Evolutionary conservation across 2,113 vertebrate species (phyloP).

Genomic region (Caranx melampygus): DNA sequence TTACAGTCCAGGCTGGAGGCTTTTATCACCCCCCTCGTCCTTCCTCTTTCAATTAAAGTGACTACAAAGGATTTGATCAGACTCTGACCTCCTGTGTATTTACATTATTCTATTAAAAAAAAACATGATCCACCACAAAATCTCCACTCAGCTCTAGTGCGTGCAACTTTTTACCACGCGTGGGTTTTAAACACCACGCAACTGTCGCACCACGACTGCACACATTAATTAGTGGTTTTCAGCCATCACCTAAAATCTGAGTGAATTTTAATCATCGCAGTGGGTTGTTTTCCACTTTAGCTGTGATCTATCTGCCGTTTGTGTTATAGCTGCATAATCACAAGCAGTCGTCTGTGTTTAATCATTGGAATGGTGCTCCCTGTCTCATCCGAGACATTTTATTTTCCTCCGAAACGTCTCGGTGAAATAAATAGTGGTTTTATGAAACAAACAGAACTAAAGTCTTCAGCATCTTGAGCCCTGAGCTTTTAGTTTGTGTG

Average conservation of each 20-base stretch:
- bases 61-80: not conserved
- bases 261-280: not conserved
- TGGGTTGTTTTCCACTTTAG: not conserved
- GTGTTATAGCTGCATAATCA: not conserved
- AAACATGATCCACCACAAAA: conserved; percentile 8
- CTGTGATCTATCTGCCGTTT: not conserved
- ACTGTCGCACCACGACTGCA: not conserved
- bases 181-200: not conserved
- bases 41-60: conserved; percentile 1
- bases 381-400: not conserved
- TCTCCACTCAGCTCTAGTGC: not conserved
- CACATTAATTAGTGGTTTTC: not conserved
- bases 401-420: not conserved
- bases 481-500: not conserved
- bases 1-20: conserved; percentile 31
- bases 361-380: not conserved
- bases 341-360: not conserved
- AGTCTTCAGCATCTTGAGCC: not conserved
- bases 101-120: conserved; percentile 19
- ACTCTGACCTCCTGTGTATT: conserved; percentile 5
- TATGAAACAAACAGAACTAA: not conserved
- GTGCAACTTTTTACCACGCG: not conserved
- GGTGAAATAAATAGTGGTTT: not conserved
- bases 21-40: conserved; percentile 9
- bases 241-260: not conserved